Evolutionary conservation across 2,113 vertebrate species (phyloP).

Genomic region (Percopsis transmontana): DNA sequence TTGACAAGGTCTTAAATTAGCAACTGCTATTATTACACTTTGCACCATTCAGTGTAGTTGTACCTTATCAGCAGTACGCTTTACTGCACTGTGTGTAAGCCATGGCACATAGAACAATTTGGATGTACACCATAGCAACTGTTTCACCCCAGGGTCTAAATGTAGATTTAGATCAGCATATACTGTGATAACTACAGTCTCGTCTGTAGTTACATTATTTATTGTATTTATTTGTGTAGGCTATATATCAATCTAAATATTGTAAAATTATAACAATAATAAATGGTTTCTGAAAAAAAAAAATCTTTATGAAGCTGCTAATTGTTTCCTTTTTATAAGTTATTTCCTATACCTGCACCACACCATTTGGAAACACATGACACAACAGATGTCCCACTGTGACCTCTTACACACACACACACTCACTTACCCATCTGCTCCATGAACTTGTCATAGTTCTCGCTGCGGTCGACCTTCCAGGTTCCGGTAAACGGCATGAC

Average conservation of each 20-base stretch:
- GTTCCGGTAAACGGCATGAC: constrained; percentile 85
- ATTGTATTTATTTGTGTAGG: background rate
- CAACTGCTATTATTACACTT: constrained; percentile 18
- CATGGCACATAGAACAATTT: background rate
- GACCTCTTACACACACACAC: background rate
- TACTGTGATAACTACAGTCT: background rate
- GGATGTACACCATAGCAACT: background rate
- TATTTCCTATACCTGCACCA: no score
- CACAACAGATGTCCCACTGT: background rate
- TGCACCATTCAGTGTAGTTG: background rate
- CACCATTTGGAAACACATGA: background rate
- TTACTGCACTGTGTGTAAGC: background rate
- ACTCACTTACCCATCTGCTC: constrained; percentile 86
- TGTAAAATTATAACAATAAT: no score
- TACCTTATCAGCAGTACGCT: background rate
- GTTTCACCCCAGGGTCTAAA: background rate
- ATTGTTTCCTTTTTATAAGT: no score
- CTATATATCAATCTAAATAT: background rate
- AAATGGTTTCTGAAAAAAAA: no score
- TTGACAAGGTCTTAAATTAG: constrained; percentile 26
- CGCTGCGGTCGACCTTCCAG: constrained; percentile 86
- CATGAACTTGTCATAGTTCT: constrained; percentile 93
- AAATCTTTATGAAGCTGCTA: no score
- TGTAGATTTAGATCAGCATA: no score
- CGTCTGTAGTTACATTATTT: background rate